Conservation (phyloP, 1,140 invertebrate species). For the Psix sp. region DNA sequence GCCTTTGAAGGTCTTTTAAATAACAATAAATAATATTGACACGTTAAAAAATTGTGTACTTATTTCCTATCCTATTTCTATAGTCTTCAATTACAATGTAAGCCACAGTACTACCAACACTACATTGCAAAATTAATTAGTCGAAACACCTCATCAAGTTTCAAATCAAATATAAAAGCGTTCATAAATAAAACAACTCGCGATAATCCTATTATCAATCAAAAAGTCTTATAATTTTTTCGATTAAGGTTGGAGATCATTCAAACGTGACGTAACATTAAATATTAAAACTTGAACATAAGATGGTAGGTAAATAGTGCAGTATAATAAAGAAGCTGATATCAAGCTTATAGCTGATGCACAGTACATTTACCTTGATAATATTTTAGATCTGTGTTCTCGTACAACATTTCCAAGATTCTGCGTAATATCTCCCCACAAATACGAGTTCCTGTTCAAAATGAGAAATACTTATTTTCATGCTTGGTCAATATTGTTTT, state of each 20-base stretch:
- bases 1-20: conserved; percentile 66
- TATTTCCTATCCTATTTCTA: conserved; percentile 14
- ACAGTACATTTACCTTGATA: conserved; percentile 28
- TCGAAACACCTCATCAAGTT: too few species aligned
- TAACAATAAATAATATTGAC: conserved; percentile 69
- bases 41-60: conserved; percentile 48
- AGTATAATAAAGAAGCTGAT: conserved; percentile 22
- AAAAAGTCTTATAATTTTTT: too few species aligned
- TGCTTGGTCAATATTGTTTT: too few species aligned
- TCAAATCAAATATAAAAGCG: too few species aligned
- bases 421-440: conserved; percentile 9
- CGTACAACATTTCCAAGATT: conserved; percentile 14
- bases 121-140: too few species aligned
- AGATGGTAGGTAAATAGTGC: conserved; percentile 3
- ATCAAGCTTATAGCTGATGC: conserved; percentile 29
- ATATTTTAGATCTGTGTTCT: conserved; percentile 26
- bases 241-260: too few species aligned
- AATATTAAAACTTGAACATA: conserved; percentile 17
- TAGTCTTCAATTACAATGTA: conserved; percentile 1
- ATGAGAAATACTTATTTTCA: too few species aligned
- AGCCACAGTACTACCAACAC: too few species aligned
- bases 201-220: too few species aligned
- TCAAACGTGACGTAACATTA: not conserved
- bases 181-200: too few species aligned
- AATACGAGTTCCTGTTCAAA: conserved; percentile 17